Conservation (phyloP, 2,888 invertebrate genomes). For the Lamellibrachia satsuma region DNA sequence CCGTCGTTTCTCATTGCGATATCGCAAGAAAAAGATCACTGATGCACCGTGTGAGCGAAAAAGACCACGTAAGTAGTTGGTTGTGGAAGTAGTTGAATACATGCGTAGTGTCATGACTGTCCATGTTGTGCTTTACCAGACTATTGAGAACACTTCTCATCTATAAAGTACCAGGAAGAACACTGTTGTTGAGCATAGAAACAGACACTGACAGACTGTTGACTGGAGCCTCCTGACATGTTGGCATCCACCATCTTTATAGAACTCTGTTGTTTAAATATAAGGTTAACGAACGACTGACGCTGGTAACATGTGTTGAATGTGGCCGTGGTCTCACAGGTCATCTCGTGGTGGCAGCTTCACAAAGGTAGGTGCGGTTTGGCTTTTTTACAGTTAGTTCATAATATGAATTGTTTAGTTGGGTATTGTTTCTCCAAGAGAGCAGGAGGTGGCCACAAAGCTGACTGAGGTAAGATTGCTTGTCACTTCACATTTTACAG, state of each 20-base stretch:
- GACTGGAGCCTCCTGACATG: background rate
- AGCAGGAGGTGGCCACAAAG: background rate
- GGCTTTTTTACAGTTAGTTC: background rate
- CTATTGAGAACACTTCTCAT: background rate
- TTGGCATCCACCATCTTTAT: background rate
- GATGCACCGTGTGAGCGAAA: background rate
- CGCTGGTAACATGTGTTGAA: background rate
- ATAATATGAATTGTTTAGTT: background rate
- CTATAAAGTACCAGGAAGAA: background rate
- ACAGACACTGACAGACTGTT: background rate
- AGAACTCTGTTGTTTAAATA: background rate
- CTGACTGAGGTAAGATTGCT: background rate
- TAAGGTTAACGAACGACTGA: background rate
- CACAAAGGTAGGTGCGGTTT: background rate
- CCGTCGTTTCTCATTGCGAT: slow-evolving; percentile 32
- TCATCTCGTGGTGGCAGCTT: background rate
- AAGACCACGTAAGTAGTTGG: slow-evolving; percentile 32
- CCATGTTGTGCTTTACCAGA: background rate
- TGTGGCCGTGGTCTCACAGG: background rate
- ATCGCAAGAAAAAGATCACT: slow-evolving; percentile 29
- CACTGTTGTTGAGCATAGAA: background rate
- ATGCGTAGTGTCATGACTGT: background rate
- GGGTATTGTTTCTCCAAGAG: background rate
- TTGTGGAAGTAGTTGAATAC: background rate
- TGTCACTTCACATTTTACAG: background rate